Conservation (phyloP, 2,113 vertebrate genomes). For the Rattus rattus region DNA sequence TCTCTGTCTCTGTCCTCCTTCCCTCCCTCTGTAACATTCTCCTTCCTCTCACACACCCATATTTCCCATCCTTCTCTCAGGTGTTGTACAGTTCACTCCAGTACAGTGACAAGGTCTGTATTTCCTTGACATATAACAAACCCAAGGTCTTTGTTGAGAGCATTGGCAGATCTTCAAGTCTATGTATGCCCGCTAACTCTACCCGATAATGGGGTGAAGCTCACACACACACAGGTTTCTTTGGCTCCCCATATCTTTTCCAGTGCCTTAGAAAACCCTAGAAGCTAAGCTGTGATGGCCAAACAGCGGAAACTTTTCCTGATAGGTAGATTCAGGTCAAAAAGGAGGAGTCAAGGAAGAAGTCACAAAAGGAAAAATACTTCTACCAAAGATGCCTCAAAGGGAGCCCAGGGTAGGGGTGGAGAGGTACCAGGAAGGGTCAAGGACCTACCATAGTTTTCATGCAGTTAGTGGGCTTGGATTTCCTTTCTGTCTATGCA, state of each 20-base stretch:
- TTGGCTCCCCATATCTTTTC: not conserved
- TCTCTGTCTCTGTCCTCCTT: fast-evolving
- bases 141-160: not conserved
- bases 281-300: not conserved
- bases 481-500: not conserved
- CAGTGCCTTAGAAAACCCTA: not conserved
- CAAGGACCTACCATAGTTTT: fast-evolving
- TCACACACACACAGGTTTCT: not conserved
- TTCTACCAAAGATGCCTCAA: not conserved
- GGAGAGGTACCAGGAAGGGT: not conserved
- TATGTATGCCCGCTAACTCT: not conserved
- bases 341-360: not conserved
- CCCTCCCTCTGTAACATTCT: fast-evolving
- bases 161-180: not conserved
- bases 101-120: not conserved
- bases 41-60: not conserved
- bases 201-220: fast-evolving
- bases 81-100: not conserved
- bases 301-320: not conserved
- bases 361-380: not conserved
- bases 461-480: not conserved
- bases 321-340: not conserved
- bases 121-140: not conserved
- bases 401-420: too few species aligned
- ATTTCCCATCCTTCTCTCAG: not conserved